A percentile compares a stretch with the other conserved stretches of the same genome.
Evolutionary conservation across 2,888 invertebrate genomes (phyloP).

Genomic region (Chymomyza amoena): DNA sequence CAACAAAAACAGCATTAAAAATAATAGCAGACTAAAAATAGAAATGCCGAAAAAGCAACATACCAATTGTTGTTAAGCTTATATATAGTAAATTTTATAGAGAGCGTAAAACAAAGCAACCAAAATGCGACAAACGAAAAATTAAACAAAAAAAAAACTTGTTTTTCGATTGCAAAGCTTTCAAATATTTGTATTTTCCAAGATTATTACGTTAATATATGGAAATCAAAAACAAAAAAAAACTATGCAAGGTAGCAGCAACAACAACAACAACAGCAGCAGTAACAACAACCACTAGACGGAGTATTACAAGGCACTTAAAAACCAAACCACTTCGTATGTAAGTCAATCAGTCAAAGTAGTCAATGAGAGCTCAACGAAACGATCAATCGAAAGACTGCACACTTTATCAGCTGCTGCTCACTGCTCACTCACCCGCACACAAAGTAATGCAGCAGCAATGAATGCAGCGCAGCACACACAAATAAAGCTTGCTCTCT

Average conservation of each 20-base stretch:
- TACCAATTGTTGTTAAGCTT: not conserved
- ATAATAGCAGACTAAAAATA: not conserved
- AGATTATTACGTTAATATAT: not conserved
- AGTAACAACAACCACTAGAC: not conserved
- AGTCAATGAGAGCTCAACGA: not conserved
- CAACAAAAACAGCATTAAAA: not conserved
- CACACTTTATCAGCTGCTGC: not conserved
- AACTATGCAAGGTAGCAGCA: not conserved
- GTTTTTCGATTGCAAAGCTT: not conserved
- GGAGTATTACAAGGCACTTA: not conserved
- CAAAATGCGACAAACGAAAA: not conserved
- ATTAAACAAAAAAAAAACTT: not conserved
- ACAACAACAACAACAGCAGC: not conserved
- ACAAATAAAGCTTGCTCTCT: not conserved
- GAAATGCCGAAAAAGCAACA: not conserved
- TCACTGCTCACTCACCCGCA: not conserved
- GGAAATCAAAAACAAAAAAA: slow-evolving; percentile 10
- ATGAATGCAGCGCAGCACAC: not conserved
- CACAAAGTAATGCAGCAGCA: not conserved
- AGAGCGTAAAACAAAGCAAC: not conserved
- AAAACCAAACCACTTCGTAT: not conserved
- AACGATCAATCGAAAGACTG: not conserved
- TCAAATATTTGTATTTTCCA: not conserved
- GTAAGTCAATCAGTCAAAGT: not conserved
- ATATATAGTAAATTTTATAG: not conserved